Percentiles rank a stretch among this genome's conserved stretches.
phyloP scores from a whole-genome alignment of 2,113 vertebrate genomes.

The Myxocyprinus asiaticus region DNA sequence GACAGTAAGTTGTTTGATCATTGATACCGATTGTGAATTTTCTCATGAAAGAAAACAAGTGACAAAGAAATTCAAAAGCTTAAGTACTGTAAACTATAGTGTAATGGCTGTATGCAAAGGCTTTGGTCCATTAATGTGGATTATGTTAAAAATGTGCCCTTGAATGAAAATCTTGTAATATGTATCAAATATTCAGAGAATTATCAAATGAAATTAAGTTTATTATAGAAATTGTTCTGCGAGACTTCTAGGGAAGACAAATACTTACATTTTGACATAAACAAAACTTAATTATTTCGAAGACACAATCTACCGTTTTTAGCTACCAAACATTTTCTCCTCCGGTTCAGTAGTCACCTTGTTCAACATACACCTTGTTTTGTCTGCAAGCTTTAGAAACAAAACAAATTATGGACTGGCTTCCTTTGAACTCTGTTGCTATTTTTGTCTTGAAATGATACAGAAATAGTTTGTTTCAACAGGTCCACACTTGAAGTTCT shows the following conservation, averaged over 20 bases:
- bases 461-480: slow-evolving; percentile 68
- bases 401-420: slow-evolving; percentile 75
- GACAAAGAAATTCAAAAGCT: too few relatives aligned
- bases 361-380: slow-evolving; percentile 79
- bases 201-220: slow-evolving; percentile 96
- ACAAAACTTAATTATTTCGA: slow-evolving; percentile 91
- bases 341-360: slow-evolving; percentile 68
- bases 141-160: neutral
- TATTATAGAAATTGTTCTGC: slow-evolving; percentile 97
- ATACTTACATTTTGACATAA: slow-evolving; percentile 96
- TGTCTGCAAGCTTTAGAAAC: slow-evolving; percentile 82
- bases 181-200: slow-evolving; percentile 88
- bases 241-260: slow-evolving; percentile 95
- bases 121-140: neutral
- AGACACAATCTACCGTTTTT: slow-evolving; percentile 89
- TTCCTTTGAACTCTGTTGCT: slow-evolving; percentile 78
- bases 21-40: too few relatives aligned
- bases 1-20: too few relatives aligned
- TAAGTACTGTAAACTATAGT: too few relatives aligned
- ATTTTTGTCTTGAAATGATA: slow-evolving; percentile 75
- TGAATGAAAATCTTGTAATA: slow-evolving; percentile 85
- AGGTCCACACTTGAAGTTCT: slow-evolving; percentile 79
- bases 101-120: neutral
- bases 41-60: too few relatives aligned
- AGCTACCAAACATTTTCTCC: slow-evolving; percentile 75